These are phyloP conservation scores for Sebastes oblongus DNA, from an alignment of 2,797 vertebrate genomes.

Conservation along the genomic window DNA sequence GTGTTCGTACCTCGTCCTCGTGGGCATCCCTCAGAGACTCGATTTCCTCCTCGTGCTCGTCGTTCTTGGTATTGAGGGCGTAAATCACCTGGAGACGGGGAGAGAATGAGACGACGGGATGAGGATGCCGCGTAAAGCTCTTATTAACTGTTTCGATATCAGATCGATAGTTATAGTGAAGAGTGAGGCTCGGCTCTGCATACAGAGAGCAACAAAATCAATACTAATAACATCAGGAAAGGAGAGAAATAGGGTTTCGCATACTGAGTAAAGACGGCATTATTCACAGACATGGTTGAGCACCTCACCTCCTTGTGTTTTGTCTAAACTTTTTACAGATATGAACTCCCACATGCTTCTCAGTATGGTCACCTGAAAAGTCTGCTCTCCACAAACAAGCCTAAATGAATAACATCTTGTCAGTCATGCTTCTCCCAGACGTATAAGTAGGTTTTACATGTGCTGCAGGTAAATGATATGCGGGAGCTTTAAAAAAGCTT, in stretches of 20 bases:
- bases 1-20: slow-evolving; percentile 89
- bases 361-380: background rate
- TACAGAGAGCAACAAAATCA: slow-evolving; percentile 11
- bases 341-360: background rate
- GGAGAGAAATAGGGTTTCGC: background rate
- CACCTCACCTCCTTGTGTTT: too few relatives aligned
- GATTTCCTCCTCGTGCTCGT: slow-evolving; percentile 96
- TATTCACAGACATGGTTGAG: background rate
- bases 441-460: slow-evolving; percentile 32
- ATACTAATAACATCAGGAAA: slow-evolving; percentile 11
- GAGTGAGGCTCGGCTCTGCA: background rate
- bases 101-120: slow-evolving; percentile 6
- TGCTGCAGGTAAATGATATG: slow-evolving; percentile 43
- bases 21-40: slow-evolving; percentile 95
- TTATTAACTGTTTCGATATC: slow-evolving; percentile 24
- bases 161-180: slow-evolving; percentile 18
- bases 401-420: slow-evolving; percentile 39
- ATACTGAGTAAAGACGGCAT: slow-evolving; percentile 4
- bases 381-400: background rate
- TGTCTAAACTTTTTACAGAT: background rate
- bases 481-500: slow-evolving; percentile 22
- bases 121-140: background rate
- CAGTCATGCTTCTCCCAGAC: slow-evolving; percentile 16
- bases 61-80: slow-evolving; percentile 98
- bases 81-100: slow-evolving; percentile 92